Conservation (phyloP, 2,113 vertebrate genomes). For the Pavo muticus region DNA sequence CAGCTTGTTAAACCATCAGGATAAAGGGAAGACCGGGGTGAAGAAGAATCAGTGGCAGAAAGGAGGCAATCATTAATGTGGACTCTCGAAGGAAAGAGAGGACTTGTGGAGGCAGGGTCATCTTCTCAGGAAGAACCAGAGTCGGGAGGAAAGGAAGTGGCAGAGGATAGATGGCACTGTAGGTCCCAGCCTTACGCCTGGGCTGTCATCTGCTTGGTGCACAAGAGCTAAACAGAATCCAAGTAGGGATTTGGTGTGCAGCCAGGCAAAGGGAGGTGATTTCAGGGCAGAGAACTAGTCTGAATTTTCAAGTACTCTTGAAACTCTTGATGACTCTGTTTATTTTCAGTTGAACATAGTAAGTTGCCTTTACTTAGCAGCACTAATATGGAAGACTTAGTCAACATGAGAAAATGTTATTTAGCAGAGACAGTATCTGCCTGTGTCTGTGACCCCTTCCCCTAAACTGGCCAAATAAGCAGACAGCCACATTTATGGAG, state of each 20-base stretch:
- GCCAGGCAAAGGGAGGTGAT: background rate
- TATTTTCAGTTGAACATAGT: background rate
- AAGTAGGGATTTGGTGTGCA: background rate
- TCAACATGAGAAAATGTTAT: background rate
- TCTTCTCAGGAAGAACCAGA: background rate
- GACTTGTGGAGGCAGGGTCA: background rate
- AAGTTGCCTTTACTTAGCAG: background rate
- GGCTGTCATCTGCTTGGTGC: background rate
- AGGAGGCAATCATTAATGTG: background rate
- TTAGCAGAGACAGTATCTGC: background rate
- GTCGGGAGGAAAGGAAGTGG: background rate
- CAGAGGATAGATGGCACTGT: background rate
- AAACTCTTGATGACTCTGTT: too few species aligned
- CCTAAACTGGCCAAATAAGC: background rate
- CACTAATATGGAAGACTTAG: background rate
- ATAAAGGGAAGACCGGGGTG: background rate
- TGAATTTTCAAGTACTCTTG: background rate
- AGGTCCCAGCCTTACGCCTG: background rate
- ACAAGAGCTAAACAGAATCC: background rate
- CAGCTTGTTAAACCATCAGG: background rate
- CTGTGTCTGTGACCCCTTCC: background rate
- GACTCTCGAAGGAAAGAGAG: background rate
- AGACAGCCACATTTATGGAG: background rate
- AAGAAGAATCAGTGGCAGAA: background rate
- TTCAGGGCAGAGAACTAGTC: background rate